Percentiles rank a stretch among this genome's conserved stretches.
Conservation (phyloP, 2,888 invertebrate species). For the Nemoura dubitans region DNA sequence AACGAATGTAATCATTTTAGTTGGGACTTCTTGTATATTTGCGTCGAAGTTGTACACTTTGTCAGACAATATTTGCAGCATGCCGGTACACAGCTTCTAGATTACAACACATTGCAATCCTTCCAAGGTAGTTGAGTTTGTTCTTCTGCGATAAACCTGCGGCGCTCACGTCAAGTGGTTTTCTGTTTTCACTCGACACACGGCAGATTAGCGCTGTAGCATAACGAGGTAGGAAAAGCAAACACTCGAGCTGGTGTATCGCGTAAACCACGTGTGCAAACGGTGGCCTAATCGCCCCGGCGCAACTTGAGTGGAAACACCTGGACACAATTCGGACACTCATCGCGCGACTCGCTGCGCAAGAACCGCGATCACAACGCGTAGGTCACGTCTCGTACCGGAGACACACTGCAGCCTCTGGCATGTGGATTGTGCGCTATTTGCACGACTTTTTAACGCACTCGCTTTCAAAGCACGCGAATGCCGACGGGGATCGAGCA, state of each 20-base stretch:
- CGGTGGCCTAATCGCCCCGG: background rate
- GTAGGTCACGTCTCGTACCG: too few relatives aligned
- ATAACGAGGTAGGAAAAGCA: background rate
- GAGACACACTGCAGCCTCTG: background rate
- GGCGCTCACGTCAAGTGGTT: background rate
- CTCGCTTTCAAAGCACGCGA: background rate
- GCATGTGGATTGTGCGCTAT: background rate
- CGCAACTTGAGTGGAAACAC: background rate
- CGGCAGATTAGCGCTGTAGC: background rate
- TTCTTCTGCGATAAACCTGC: too few relatives aligned
- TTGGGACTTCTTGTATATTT: background rate
- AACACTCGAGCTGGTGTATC: background rate
- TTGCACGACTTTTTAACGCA: background rate
- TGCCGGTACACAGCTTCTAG: too few relatives aligned
- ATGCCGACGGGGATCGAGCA: background rate
- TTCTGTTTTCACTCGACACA: background rate
- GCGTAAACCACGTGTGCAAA: background rate
- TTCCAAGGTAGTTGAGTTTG: too few relatives aligned
- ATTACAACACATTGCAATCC: too few relatives aligned
- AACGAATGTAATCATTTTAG: background rate
- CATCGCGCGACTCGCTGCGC: too few relatives aligned
- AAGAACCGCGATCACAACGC: too few relatives aligned
- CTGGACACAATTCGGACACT: background rate
- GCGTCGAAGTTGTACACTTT: too few relatives aligned
- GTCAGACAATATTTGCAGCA: too few relatives aligned